A percentile compares a stretch with the other conserved stretches of the same genome.
Evolutionary conservation across 2,888 invertebrate species (phyloP).

Genomic region (Sabatieria punctata): DNA sequence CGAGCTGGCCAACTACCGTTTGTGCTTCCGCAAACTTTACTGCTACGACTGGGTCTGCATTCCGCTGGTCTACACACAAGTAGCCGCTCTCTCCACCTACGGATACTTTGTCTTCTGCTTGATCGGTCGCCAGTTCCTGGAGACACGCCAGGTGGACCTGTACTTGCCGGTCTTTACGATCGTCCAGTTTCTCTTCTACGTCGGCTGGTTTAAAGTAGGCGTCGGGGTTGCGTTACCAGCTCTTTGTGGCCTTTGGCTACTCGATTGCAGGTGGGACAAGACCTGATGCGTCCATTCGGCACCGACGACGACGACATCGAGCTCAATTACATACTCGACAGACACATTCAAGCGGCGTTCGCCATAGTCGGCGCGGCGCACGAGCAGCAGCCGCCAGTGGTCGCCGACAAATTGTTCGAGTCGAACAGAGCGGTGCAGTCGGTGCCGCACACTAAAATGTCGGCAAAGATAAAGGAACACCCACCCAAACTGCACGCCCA

Average conservation of each 20-base stretch:
- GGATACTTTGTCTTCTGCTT: too few species aligned
- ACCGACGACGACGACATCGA: too few species aligned
- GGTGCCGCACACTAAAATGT: conserved; percentile 6
- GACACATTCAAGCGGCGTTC: neutral
- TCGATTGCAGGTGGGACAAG: too few species aligned
- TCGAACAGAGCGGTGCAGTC: neutral
- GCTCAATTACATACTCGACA: conserved; percentile 4
- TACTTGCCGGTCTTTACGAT: too few species aligned
- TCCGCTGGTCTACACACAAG: conserved; percentile 33
- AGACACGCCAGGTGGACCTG: too few species aligned
- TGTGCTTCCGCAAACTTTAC: conserved; percentile 4
- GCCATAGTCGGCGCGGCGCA: neutral
- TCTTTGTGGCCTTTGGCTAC: too few species aligned
- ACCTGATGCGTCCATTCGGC: too few species aligned
- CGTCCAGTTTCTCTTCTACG: conserved; percentile 2
- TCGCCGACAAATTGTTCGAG: neutral
- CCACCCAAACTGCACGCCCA: conserved; percentile 10
- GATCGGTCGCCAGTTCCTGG: too few species aligned
- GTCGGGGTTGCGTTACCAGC: too few species aligned
- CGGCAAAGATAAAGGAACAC: conserved; percentile 2
- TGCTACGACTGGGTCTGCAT: conserved; percentile 33
- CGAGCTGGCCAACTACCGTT: conserved; percentile 2
- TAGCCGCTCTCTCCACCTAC: too few species aligned
- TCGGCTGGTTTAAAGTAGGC: conserved; percentile 8
- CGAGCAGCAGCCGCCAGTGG: neutral